Percentiles rank a stretch among this genome's conserved stretches.
Evolutionary conservation across 2,888 invertebrate genomes (phyloP).

Genomic region (Philonicus albiceps): DNA sequence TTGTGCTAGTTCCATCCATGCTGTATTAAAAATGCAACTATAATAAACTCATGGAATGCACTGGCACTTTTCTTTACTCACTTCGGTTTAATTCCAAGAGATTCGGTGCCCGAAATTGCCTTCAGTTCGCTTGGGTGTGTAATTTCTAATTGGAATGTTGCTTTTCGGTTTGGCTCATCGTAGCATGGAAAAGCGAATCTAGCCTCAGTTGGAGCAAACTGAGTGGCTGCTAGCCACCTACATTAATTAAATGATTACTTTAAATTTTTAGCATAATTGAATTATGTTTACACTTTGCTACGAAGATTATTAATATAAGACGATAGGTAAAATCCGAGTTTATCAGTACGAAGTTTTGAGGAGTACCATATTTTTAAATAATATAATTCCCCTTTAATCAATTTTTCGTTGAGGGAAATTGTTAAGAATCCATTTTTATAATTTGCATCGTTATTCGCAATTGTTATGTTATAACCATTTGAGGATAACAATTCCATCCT

Average conservation of each 20-base stretch:
- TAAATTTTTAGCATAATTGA: background rate
- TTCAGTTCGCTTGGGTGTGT: slow-evolving; percentile 62
- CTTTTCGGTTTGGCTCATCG: slow-evolving; percentile 74
- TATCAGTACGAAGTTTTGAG: slow-evolving; percentile 67
- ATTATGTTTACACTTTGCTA: slow-evolving; percentile 47
- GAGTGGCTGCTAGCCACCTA: slow-evolving; percentile 67
- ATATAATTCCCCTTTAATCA: slow-evolving; percentile 56
- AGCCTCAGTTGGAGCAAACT: slow-evolving; percentile 70
- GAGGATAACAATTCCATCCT: background rate
- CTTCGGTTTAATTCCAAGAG: background rate
- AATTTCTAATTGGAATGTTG: slow-evolving; percentile 69
- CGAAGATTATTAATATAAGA: slow-evolving; percentile 59
- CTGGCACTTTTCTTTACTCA: background rate
- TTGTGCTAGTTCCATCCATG: slow-evolving; percentile 16
- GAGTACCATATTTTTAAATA: slow-evolving; percentile 65
- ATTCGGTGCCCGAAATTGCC: slow-evolving; percentile 53
- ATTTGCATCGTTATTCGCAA: background rate
- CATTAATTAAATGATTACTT: background rate
- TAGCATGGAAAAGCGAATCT: slow-evolving; percentile 75
- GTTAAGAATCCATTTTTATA: slow-evolving; percentile 37
- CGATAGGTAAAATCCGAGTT: slow-evolving; percentile 71
- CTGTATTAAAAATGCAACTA: slow-evolving; percentile 53
- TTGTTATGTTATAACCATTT: background rate
- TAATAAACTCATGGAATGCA: background rate
- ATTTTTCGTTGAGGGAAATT: slow-evolving; percentile 19